phyloP scores from a whole-genome alignment of 1,140 invertebrate genomes.

The Chironomus tepperi region DNA sequence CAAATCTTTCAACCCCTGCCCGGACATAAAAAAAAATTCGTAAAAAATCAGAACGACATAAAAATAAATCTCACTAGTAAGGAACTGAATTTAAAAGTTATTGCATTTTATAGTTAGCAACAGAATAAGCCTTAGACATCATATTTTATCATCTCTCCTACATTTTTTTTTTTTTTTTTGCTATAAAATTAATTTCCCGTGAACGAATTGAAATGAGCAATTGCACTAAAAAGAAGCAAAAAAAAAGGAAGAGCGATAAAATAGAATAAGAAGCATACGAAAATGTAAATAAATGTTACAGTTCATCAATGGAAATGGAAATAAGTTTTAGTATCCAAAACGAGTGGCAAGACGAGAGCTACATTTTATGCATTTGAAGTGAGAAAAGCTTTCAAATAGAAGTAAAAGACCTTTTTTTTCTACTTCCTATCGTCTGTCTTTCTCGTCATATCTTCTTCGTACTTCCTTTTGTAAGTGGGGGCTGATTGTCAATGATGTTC shows the following conservation, averaged over 20 bases:
- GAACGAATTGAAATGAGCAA: slow-evolving; percentile 13
- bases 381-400: too few species aligned
- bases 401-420: too few species aligned
- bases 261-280: neutral
- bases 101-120: neutral
- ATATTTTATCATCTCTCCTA: neutral
- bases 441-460: too few species aligned
- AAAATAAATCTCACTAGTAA: neutral
- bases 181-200: slow-evolving; percentile 13
- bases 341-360: too few species aligned
- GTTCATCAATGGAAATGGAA: neutral
- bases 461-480: too few species aligned
- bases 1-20: neutral
- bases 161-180: neutral
- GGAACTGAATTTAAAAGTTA: too few species aligned
- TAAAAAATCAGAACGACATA: neutral
- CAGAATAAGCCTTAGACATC: neutral
- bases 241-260: neutral
- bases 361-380: too few species aligned
- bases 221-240: neutral
- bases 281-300: neutral
- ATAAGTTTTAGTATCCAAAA: too few species aligned
- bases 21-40: neutral
- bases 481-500: too few species aligned
- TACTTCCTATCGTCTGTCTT: too few species aligned